phyloP scores from a whole-genome alignment of 2,113 vertebrate genomes.

The Euleptes europaea region DNA sequence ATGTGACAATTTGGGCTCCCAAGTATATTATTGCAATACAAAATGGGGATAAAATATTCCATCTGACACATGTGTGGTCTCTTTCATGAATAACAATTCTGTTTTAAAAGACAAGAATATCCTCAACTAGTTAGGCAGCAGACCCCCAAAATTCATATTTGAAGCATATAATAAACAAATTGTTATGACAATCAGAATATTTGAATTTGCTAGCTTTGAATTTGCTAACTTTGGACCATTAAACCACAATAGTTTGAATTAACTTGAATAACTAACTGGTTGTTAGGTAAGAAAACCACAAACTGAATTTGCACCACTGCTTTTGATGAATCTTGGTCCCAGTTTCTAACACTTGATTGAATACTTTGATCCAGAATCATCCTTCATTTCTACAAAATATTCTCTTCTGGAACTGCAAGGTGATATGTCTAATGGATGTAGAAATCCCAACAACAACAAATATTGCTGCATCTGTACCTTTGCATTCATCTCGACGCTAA shows the following conservation, averaged over 20 bases:
- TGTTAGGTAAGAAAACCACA: neutral
- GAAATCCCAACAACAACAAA: conserved; percentile 19
- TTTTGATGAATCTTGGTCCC: neutral
- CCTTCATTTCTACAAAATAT: conserved; percentile 29
- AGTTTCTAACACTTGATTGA: conserved; percentile 45
- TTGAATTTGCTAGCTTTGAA: neutral
- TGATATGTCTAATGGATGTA: conserved; percentile 4
- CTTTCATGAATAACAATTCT: conserved; percentile 15
- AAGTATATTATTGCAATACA: neutral
- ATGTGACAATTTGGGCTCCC: neutral
- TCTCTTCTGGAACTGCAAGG: neutral
- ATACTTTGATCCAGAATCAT: conserved; percentile 30
- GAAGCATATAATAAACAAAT: conserved; percentile 12
- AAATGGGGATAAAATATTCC: neutral
- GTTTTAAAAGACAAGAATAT: conserved; percentile 3
- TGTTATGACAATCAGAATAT: too few relatives aligned
- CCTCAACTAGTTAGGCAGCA: neutral
- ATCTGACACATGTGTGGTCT: neutral
- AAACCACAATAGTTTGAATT: conserved; percentile 6
- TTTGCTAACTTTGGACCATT: too few relatives aligned
- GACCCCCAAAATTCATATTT: neutral
- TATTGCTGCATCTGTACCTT: conserved; percentile 37
- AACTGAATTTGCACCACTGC: too few relatives aligned
- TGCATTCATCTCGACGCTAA: conserved; percentile 55
- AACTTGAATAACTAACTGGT: neutral